Evolutionary conservation across 2,113 vertebrate species (phyloP).

Genomic region (Panurus biarmicus): DNA sequence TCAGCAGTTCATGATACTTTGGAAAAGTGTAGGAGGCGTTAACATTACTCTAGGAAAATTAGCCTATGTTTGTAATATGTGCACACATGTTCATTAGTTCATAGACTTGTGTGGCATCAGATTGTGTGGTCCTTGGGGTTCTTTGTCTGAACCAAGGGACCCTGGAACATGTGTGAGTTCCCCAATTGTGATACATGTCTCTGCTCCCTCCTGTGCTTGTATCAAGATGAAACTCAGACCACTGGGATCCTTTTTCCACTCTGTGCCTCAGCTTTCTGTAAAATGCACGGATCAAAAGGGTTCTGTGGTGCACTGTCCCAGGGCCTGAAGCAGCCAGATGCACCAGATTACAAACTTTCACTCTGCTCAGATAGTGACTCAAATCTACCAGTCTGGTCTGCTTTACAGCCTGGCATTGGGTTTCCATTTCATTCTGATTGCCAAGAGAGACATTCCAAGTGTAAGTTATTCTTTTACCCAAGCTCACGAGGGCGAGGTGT

Average conservation of each 20-base stretch:
- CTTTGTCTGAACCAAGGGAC: neutral
- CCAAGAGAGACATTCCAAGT: conserved; percentile 1
- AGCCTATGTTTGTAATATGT: neutral
- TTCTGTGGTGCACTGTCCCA: neutral
- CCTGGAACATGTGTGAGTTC: neutral
- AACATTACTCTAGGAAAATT: neutral
- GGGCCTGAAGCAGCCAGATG: neutral
- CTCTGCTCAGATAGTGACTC: neutral
- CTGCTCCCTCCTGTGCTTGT: neutral
- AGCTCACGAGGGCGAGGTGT: neutral
- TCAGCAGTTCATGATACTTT: neutral
- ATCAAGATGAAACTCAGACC: neutral
- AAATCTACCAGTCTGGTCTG: neutral
- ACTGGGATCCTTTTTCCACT: neutral
- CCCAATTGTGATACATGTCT: neutral
- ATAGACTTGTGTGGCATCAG: neutral
- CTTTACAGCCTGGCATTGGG: neutral
- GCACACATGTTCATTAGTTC: neutral
- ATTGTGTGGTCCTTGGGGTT: neutral
- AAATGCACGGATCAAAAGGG: neutral
- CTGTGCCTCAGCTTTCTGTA: neutral
- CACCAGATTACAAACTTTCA: neutral
- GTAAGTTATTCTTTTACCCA: neutral
- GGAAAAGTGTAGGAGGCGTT: neutral
- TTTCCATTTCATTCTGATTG: neutral